Percentiles rank a stretch among this genome's conserved stretches.
phyloP scores from a whole-genome alignment of 2,113 vertebrate species.

The Corydoras sp. region DNA sequence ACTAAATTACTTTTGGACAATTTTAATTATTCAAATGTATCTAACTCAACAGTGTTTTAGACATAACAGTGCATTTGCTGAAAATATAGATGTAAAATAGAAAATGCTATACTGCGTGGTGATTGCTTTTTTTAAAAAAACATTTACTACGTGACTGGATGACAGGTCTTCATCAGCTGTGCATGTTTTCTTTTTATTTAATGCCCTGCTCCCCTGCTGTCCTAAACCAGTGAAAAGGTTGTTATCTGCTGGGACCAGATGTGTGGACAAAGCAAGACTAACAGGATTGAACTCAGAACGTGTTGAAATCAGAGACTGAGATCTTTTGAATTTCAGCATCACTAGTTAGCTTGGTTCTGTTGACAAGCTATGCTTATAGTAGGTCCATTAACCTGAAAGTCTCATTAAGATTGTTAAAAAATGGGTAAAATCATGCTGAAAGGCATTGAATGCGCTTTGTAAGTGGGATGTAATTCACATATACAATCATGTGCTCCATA shows the following conservation, averaged over 20 bases:
- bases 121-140: too few relatives aligned
- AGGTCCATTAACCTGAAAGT: neutral
- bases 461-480: constrained; percentile 7
- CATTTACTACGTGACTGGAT: too few relatives aligned
- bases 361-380: constrained; percentile 8
- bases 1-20: too few relatives aligned
- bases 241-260: constrained; percentile 32
- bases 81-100: too few relatives aligned
- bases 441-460: neutral
- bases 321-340: constrained; percentile 30
- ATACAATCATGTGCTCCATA: neutral
- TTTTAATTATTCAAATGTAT: too few relatives aligned
- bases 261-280: constrained; percentile 22
- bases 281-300: constrained; percentile 24
- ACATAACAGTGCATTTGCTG: too few relatives aligned
- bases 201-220: neutral
- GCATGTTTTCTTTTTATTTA: neutral
- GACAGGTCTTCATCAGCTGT: neutral
- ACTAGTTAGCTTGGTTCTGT: constrained; percentile 21
- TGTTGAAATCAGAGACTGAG: constrained; percentile 20
- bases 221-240: neutral
- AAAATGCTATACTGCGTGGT: too few relatives aligned
- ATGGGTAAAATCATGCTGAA: neutral
- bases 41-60: too few relatives aligned
- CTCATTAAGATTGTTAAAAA: neutral